Evolutionary conservation across 2,888 invertebrate species (phyloP).

Genomic region (Pterobdella sp.): DNA sequence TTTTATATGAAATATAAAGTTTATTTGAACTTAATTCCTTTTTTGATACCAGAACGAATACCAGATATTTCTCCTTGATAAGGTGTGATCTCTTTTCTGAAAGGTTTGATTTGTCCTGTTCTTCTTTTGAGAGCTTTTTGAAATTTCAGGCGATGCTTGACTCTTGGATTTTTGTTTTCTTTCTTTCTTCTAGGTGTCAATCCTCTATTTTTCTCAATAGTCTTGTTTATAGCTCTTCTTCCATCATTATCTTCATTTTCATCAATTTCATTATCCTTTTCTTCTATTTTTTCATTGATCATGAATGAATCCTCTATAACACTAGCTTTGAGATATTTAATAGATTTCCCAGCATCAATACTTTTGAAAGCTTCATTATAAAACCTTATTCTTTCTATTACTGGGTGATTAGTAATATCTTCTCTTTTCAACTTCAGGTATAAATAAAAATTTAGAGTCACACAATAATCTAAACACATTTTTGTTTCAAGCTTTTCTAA

Average conservation of each 20-base stretch:
- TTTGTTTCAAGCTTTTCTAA: not conserved
- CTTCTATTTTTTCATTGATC: not conserved
- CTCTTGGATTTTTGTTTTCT: conserved; percentile 84
- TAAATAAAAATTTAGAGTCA: conserved; percentile 76
- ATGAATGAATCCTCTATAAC: not conserved
- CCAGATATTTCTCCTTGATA: conserved; percentile 25
- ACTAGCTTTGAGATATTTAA: not conserved
- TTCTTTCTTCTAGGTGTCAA: conserved; percentile 82
- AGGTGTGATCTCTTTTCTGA: conserved; percentile 9
- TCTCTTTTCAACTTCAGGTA: conserved; percentile 70
- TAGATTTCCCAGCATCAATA: not conserved
- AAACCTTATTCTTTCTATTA: conserved; percentile 64
- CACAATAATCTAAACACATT: conserved; percentile 58
- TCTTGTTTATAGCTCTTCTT: conserved; percentile 45
- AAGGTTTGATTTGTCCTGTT: conserved; percentile 72
- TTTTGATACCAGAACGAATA: conserved; percentile 21
- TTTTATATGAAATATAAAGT: not conserved
- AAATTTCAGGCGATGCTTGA: conserved; percentile 85
- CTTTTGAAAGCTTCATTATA: conserved; percentile 18
- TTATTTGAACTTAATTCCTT: conserved; percentile 23
- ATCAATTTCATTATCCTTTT: conserved; percentile 40
- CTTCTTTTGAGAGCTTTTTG: conserved; percentile 81
- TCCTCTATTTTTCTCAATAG: conserved; percentile 89
- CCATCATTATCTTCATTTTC: conserved; percentile 46
- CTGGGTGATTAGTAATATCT: conserved; percentile 72